Evolutionary conservation across 1,140 invertebrate genomes (phyloP), one percentile per base, ranked within the genome.

Genomic region (Cyclina sinensis): DNA sequence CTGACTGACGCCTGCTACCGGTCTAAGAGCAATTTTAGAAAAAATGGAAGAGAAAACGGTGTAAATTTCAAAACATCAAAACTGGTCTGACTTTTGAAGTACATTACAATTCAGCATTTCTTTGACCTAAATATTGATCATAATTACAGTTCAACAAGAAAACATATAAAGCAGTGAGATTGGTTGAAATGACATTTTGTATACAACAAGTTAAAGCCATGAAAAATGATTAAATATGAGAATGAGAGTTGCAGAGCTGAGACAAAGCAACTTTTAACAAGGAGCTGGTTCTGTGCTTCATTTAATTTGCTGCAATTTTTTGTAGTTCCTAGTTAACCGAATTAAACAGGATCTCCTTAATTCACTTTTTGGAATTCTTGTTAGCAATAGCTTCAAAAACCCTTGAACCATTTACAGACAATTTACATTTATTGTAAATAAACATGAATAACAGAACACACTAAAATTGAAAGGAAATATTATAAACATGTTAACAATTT

Each of bases 1-100:
- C 80, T 37, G 94, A 94, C 85, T 93, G 93, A 70, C 93, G 89
- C 83, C 94, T 91, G 86, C 91, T 93, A 46, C 81, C 73, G 24
- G 21, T 70, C 65, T 70, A 37, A 37, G 65, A 1, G 65, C 37
- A 7, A 70, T 70, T 70, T 70, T 70, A 70, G 37, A 57, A 62
- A 70, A 62, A 70, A 37, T 70, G 32, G 32, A 70, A 70, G 65
- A 70, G 35, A 70, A 70, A 70, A 37, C 18, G 14, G 14, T 43
- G 65, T 70, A 70, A 70, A n/a, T 70, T 70, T 39, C 65, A 5
- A 37, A 70, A 70, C 3, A 35, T 37, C 18, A 5, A 27, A 27
- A 62, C n/a, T 14, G 7, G 24, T 62, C 24, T 27, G n/a, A 27
- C 57, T 62, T n/a, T 27, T 4, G n/a, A 24, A 27, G 57, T 11